phyloP scores from a whole-genome alignment of 1,140 invertebrate species.

The Hestina assimilis region DNA sequence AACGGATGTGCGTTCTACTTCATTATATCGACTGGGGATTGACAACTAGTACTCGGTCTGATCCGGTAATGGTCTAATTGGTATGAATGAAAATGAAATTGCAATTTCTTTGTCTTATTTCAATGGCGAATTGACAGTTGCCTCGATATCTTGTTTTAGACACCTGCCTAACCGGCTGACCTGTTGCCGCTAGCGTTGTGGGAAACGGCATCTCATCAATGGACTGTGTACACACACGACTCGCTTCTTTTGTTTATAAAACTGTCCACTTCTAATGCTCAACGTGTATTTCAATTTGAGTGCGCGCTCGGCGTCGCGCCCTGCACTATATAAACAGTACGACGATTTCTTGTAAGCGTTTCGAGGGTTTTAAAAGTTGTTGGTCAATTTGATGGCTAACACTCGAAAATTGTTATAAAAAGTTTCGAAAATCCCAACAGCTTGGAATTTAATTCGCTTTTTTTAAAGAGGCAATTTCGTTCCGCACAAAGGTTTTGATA shows the following conservation, averaged over 20 bases:
- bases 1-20: conserved; percentile 51
- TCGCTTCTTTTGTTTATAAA: conserved; percentile 74
- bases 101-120: conserved; percentile 23
- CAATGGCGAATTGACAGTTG: conserved; percentile 24
- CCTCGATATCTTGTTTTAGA: conserved; percentile 52
- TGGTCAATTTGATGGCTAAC: conserved; percentile 25
- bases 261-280: conserved; percentile 69
- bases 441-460: conserved; percentile 44
- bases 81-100: conserved; percentile 44
- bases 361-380: conserved; percentile 28
- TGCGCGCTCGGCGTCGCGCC: conserved; percentile 37
- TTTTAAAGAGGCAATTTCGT: conserved; percentile 50
- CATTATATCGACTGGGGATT: conserved; percentile 41
- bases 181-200: conserved; percentile 56
- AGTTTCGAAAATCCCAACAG: conserved; percentile 23
- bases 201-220: conserved; percentile 72
- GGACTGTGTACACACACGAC: conserved; percentile 59
- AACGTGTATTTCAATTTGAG: conserved; percentile 55
- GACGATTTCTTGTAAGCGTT: conserved; percentile 19
- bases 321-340: conserved; percentile 58
- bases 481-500: conserved; percentile 44
- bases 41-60: conserved; percentile 42
- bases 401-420: conserved; percentile 21
- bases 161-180: conserved; percentile 51
- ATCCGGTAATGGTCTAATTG: conserved; percentile 45